phyloP scores from a whole-genome alignment of 37 sponge, comb jelly and placozoan genomes.

The Cladorhizidae sp. region DNA sequence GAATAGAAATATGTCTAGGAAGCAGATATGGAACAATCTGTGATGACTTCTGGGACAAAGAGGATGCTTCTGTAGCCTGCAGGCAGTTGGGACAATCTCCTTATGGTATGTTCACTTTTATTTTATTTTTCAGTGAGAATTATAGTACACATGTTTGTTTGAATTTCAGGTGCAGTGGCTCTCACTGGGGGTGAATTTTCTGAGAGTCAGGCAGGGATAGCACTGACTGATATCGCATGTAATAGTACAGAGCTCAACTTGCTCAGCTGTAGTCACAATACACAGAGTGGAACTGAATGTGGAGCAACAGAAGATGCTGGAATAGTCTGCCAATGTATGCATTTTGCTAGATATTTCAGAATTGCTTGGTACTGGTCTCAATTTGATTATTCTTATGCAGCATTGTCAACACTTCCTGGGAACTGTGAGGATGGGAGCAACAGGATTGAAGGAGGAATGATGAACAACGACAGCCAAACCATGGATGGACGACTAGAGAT shows the following conservation, averaged over 20 bases:
- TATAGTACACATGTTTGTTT: too few species aligned
- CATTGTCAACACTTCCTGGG: neutral
- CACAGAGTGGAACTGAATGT: neutral
- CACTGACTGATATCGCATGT: constrained; percentile 17
- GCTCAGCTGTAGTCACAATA: constrained; percentile 14
- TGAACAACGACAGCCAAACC: neutral
- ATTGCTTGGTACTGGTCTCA: neutral
- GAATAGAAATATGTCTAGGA: constrained; percentile 50
- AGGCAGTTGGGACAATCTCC: constrained; percentile 42
- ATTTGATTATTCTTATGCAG: too few species aligned
- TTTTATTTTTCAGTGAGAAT: too few species aligned
- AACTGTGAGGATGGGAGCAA: constrained; percentile 16
- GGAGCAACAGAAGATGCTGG: constrained; percentile 37
- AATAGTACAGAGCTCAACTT: constrained; percentile 23
- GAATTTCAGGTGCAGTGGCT: constrained; percentile 9
- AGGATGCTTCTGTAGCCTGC: constrained; percentile 48
- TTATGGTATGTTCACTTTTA: constrained; percentile 25
- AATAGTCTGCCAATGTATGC: constrained; percentile 27
- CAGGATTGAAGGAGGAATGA: neutral
- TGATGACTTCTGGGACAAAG: constrained; percentile 31
- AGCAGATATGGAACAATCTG: constrained; percentile 52
- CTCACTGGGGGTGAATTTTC: constrained; percentile 2
- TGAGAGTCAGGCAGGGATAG: neutral
- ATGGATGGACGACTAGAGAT: constrained; percentile 23
- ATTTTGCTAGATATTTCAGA: neutral